Evolutionary conservation across 2,888 invertebrate genomes (phyloP), one percentile per base, ranked within the genome.

Genomic region (Notodonta dromedarius): DNA sequence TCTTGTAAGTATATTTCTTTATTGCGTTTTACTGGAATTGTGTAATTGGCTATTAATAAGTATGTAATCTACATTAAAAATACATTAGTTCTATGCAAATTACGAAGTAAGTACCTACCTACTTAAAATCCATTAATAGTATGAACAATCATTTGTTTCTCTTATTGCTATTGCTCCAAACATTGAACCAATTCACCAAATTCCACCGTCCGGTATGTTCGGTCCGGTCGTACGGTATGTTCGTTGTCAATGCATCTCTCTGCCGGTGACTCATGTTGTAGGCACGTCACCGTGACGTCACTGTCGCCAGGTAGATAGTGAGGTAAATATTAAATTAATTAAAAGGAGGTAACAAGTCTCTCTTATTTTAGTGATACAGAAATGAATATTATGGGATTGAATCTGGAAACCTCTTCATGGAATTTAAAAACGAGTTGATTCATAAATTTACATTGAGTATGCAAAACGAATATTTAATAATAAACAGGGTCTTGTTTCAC

Each of bases 271-370:
- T 88, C 87, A 87, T 70, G 63, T 57, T 67, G 56, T 42, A 64
- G 74, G 77, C 73, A 74, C 76, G 84, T 79, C 76, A 76, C 58
- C 56, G 67, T 84, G 83, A 83, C 78, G 82, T 84, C 84, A 86
- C 70, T 70, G 39, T 61, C 59, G 65, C 68, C 76, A 78, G 79
- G 78, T 79, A 78, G 50, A 55, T 65, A 51, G 55, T 57, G 63
- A 66, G 52, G 64, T 63, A 24, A 24, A 24, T 24, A 71, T 59
- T 46, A 52, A 60, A 67, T 62, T 58, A 60, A 60, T 57, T 55
- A n/a, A 44, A 11, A 48, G 12, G 1, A 42, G 12, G 9, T 9
- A 13, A 46, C n/a, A 46, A 13, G 46, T 46, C 13, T 2, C 13
- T n/a, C 5, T 46, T 46, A 46, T 9, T 9, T 42, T 14, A 35